Evolutionary conservation across 2,888 invertebrate genomes (phyloP).

Genomic region (Diadromus collaris): DNA sequence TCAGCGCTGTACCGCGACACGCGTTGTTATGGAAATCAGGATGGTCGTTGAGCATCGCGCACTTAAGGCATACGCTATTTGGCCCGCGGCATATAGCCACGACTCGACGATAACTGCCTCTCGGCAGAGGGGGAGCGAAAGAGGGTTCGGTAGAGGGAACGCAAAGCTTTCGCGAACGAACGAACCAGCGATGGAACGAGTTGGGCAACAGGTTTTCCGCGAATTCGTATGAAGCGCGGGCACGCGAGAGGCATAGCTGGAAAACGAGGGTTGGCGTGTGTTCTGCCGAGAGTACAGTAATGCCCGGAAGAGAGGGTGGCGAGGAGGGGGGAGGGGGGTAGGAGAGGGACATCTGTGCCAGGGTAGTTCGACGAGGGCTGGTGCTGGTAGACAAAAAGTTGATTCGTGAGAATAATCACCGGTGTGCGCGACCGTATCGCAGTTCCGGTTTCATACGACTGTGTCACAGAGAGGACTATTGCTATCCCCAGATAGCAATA

Average conservation of each 20-base stretch:
- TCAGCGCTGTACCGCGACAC: not conserved
- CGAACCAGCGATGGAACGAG: slow-evolving; percentile 22
- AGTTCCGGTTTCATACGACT: slow-evolving; percentile 49
- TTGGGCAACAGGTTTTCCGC: slow-evolving; percentile 65
- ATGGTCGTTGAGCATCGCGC: slow-evolving; percentile 24
- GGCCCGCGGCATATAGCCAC: not conserved
- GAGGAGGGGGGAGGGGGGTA: too few species aligned
- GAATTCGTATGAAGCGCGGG: slow-evolving; percentile 54
- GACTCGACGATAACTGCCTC: slow-evolving; percentile 39
- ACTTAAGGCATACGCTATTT: slow-evolving; percentile 35
- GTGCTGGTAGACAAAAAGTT: slow-evolving; percentile 37
- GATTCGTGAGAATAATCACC: slow-evolving; percentile 53
- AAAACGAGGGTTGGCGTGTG: slow-evolving; percentile 13
- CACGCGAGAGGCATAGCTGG: slow-evolving; percentile 18
- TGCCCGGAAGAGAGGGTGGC: not conserved
- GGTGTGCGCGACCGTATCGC: slow-evolving; percentile 46
- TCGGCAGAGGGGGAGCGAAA: too few species aligned
- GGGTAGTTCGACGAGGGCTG: slow-evolving; percentile 20
- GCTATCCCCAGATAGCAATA: slow-evolving; percentile 28
- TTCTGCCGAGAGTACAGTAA: not conserved
- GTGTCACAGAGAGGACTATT: slow-evolving; percentile 39
- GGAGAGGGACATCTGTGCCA: slow-evolving; percentile 8
- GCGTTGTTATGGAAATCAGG: slow-evolving; percentile 57
- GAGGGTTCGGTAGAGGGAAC: not conserved
- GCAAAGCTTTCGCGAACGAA: slow-evolving; percentile 46